Evolutionary conservation across 53 echinoderm and acorn worm species (phyloP), one percentile per base, ranked within the genome.

Genomic region (Actinopyga echinites): DNA sequence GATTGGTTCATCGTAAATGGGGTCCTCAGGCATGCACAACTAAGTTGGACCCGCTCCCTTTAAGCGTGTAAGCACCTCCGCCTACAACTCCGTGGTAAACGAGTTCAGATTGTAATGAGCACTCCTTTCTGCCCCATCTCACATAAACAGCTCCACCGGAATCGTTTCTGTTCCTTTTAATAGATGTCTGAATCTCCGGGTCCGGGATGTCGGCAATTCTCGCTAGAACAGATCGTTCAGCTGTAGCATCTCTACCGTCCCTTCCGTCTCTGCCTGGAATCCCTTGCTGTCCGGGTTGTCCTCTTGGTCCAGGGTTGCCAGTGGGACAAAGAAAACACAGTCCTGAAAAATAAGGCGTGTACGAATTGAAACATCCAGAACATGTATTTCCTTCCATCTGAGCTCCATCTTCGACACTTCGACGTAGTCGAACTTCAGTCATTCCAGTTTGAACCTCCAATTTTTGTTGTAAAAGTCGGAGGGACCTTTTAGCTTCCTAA

Each of bases 111-210:
- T 67, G 8, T 30, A 8, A 11, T 20, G 68, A 2, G 19, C 79
- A 79, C 31, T 79, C 79, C 32, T 38, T 20, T 31, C 79, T 58
- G 17, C 79, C 79, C 79, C 79, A 79, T 40, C 79, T 79, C 36
- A 79, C 60, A 44, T 42, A 75, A 49, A 75, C 75, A 75, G 75
- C 54, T 30, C 75, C 75, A 3, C 52, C 55, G 5, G 28, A 54
- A n/a, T 25, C 28, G 60, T 31, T 65, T 25, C 32, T 28, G 29
- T 19, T 25, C 65, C 29, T 30, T 65, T 17, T 15, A 25, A 6
- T 65, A 30, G 17, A 1, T 28, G 12, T 31, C 29, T 40, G 40
- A 7, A 40, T 7, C 10, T 8, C 8, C 10, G 7, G 40, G 0
- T 40, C 32, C 6, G 66, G 32, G 17, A 8, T 6, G 30, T 65